phyloP scores from a whole-genome alignment of 2,888 invertebrate genomes.

The Heliconius hortense region DNA sequence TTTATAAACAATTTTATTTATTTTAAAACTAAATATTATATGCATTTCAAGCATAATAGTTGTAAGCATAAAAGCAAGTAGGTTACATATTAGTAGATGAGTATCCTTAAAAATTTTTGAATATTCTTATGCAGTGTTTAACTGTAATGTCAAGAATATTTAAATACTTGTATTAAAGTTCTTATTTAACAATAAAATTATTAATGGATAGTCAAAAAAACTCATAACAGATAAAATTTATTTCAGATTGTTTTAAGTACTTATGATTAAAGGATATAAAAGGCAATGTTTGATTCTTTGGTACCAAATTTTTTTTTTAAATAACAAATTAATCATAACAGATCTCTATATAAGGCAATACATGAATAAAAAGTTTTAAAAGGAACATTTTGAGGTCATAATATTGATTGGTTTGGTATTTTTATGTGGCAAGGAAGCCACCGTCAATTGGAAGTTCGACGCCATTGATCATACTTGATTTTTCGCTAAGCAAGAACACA shows the following conservation, averaged over 20 bases:
- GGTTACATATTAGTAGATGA: constrained; percentile 2
- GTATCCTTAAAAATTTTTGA: not conserved
- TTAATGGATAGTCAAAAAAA: not conserved
- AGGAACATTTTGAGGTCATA: constrained; percentile 32
- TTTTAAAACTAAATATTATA: constrained; percentile 28
- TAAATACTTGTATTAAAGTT: not conserved
- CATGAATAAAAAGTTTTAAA: constrained; percentile 17
- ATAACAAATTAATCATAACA: constrained; percentile 42
- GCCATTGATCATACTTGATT: constrained; percentile 83
- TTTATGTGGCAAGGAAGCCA: constrained; percentile 84
- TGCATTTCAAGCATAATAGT: constrained; percentile 14
- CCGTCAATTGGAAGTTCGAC: constrained; percentile 90
- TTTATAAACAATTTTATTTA: constrained; percentile 24
- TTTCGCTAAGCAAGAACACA: constrained; percentile 90
- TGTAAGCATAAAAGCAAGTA: constrained; percentile 6
- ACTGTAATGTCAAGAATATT: not conserved
- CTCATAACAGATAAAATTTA: not conserved
- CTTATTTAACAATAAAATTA: not conserved
- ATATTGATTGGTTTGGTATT: constrained; percentile 31
- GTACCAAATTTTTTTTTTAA: constrained; percentile 36
- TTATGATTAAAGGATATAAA: constrained; percentile 25
- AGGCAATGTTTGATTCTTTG: constrained; percentile 43
- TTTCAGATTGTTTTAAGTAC: not conserved
- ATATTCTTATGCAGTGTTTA: not conserved
- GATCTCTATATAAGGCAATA: constrained; percentile 42